Conservation (phyloP, 2,797 vertebrate species). For the Mergus octosetaceus region DNA sequence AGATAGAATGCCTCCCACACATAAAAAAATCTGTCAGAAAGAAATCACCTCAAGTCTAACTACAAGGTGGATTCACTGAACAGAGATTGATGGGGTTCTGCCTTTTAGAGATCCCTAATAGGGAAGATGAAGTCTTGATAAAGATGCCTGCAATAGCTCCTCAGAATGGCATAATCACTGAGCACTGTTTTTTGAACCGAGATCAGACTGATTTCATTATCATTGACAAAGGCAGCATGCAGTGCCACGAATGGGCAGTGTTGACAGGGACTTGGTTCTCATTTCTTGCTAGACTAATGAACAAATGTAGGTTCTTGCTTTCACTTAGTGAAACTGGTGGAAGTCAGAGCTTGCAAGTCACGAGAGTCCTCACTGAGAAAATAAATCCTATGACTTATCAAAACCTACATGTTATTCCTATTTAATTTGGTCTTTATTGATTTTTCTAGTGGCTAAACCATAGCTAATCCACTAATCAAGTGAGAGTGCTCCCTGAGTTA, state of each 20-base stretch:
- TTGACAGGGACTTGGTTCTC: neutral
- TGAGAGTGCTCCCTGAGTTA: neutral
- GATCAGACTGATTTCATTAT: neutral
- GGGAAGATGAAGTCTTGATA: neutral
- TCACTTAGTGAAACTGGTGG: neutral
- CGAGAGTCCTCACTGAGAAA: neutral
- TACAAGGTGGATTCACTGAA: neutral
- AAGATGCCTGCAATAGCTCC: neutral
- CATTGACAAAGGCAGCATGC: neutral
- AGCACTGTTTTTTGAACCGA: neutral
- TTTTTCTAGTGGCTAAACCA: conserved; percentile 24
- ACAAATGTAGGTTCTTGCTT: neutral
- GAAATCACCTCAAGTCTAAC: neutral
- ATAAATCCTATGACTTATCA: conserved; percentile 3
- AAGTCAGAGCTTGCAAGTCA: neutral
- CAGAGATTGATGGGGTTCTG: neutral
- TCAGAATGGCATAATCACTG: neutral
- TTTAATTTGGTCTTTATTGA: conserved; percentile 43
- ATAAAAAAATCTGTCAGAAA: neutral
- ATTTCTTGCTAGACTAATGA: neutral
- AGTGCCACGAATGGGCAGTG: neutral
- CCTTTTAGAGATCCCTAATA: neutral
- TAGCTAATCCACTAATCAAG: conserved; percentile 16
- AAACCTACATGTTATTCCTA: neutral
- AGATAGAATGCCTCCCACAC: neutral